Percentiles rank a stretch among this genome's conserved stretches.
These are phyloP conservation scores for Thereuonema tuberculata DNA, from an alignment of 1,140 invertebrate species.

Conservation along the genomic window DNA sequence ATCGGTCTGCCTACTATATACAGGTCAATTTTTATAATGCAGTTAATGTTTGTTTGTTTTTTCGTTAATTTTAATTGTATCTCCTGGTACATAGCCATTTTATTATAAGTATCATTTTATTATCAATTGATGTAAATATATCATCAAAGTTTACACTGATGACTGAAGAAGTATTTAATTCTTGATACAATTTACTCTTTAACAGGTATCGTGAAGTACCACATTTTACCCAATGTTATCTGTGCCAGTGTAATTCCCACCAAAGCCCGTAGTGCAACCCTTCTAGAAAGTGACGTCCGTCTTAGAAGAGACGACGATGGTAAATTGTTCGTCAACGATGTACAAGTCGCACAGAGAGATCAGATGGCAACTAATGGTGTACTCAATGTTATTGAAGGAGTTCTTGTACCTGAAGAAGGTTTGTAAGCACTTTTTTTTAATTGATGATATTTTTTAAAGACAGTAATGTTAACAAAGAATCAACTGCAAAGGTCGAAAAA, in stretches of 20 bases:
- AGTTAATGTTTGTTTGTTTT: no score
- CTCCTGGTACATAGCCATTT: neutral
- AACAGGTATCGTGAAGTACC: conserved; percentile 47
- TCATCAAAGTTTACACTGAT: no score
- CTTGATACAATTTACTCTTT: no score
- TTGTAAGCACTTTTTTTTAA: no score
- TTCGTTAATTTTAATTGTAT: no score
- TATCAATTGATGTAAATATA: no score
- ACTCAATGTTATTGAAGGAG: conserved; percentile 38
- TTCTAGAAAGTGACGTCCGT: conserved; percentile 37
- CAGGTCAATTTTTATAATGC: no score
- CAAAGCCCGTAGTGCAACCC: conserved; percentile 40
- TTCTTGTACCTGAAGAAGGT: conserved; percentile 39
- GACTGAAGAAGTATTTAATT: no score
- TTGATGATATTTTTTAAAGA: no score
- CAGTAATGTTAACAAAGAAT: no score
- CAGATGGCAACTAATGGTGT: conserved; percentile 43
- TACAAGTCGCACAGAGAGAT: conserved; percentile 34
- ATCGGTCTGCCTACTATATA: no score
- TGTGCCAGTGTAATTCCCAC: conserved; percentile 44
- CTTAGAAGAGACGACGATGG: conserved; percentile 36
- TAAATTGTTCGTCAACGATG: conserved; percentile 35
- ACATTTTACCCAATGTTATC: conserved; percentile 48
- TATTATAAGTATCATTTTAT: conserved; percentile 10
- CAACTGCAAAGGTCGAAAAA: no score